Conservation (phyloP, 1,140 invertebrate species). For the Drosophila navojoa region DNA sequence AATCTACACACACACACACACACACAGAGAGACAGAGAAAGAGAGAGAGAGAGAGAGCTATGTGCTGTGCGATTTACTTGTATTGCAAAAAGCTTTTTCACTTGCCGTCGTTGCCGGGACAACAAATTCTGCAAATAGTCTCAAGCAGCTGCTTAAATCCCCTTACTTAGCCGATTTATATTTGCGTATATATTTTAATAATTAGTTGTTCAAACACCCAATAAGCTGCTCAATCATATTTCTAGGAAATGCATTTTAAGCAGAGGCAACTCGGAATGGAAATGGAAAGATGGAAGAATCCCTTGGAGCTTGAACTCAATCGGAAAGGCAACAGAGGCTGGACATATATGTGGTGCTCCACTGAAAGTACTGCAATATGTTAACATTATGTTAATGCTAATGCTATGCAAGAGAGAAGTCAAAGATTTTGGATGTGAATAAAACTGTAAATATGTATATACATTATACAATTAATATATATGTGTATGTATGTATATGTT, state of each 20-base stretch:
- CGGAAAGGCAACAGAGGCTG: too few relatives aligned
- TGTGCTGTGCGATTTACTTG: constrained; percentile 52
- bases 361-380: background rate
- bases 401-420: background rate
- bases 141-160: constrained; percentile 16
- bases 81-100: constrained; percentile 53
- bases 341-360: too few relatives aligned
- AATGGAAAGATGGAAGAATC: too few relatives aligned
- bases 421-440: too few relatives aligned
- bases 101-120: constrained; percentile 21
- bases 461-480: too few relatives aligned
- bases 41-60: background rate
- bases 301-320: too few relatives aligned
- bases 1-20: constrained; percentile 16
- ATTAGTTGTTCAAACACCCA: background rate
- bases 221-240: too few relatives aligned
- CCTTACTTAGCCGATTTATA: constrained; percentile 8
- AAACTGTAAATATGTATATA: too few relatives aligned
- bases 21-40: constrained; percentile 9
- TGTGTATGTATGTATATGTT: too few relatives aligned
- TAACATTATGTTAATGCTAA: background rate
- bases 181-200: background rate
- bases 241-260: too few relatives aligned
- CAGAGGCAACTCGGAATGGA: too few relatives aligned
- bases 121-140: constrained; percentile 25